Percentiles rank a stretch among this genome's conserved stretches.
These are phyloP conservation scores for Bemisia tabaci DNA, from an alignment of 1,140 invertebrate genomes.

Conservation along the genomic window DNA sequence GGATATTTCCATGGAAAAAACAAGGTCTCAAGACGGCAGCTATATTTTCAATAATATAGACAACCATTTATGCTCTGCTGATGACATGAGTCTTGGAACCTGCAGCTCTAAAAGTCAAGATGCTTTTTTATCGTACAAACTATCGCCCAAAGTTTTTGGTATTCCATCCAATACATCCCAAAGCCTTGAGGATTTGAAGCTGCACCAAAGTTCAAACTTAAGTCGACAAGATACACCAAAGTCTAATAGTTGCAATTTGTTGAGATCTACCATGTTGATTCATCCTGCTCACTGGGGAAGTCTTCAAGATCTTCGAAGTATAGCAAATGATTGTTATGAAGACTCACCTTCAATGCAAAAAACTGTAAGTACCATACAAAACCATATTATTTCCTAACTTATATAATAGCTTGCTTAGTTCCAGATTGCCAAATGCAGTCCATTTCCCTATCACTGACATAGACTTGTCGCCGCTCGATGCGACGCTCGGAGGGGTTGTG, in stretches of 20 bases:
- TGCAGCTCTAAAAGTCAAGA: constrained; percentile 20
- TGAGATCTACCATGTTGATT: constrained; percentile 7
- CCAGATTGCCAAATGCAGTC: no score
- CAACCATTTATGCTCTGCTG: constrained; percentile 19
- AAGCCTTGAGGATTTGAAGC: constrained; percentile 42
- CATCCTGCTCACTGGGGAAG: constrained; percentile 37
- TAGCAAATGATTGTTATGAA: constrained; percentile 22
- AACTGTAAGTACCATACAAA: not conserved
- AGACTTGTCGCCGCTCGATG: no score
- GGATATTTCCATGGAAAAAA: not conserved
- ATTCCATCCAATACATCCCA: constrained; percentile 26
- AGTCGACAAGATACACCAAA: constrained; percentile 8
- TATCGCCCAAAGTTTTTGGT: constrained; percentile 43
- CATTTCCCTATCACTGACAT: no score
- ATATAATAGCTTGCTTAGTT: no score
- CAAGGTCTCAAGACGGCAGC: not conserved
- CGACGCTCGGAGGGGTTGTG: no score
- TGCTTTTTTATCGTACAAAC: constrained; percentile 29
- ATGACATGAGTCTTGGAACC: constrained; percentile 21
- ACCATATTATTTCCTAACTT: no score
- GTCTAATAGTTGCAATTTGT: not conserved
- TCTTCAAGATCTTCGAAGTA: constrained; percentile 40
- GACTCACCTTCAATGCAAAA: constrained; percentile 4
- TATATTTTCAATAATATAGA: constrained; percentile 5
- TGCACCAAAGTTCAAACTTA: constrained; percentile 28